A percentile compares a stretch with the other conserved stretches of the same genome.
phyloP scores from a whole-genome alignment of 2,797 vertebrate species.

The Myotis pilosus region DNA sequence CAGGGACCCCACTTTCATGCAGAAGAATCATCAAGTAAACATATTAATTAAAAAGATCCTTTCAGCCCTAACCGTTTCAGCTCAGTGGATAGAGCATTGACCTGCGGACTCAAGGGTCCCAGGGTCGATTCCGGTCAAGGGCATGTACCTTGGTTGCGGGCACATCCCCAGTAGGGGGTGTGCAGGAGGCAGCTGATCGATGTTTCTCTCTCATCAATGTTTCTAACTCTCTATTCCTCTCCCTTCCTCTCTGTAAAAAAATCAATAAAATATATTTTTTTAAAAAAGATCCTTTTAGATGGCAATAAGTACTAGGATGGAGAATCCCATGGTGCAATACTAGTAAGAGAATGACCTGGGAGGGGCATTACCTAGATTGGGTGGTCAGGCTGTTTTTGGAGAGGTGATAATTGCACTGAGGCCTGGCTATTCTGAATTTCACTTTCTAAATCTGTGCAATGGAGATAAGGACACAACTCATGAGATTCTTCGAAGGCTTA shows the following conservation, averaged over 20 bases:
- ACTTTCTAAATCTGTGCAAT: conserved; percentile 35
- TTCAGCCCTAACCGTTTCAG: background rate
- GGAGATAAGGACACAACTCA: background rate
- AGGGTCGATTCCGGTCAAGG: too few species aligned
- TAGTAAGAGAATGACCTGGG: background rate
- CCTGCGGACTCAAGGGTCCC: too few species aligned
- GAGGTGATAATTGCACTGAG: background rate
- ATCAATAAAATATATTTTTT: too few species aligned
- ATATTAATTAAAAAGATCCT: background rate
- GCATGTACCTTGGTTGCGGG: too few species aligned
- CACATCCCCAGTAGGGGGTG: too few species aligned
- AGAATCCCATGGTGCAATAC: background rate
- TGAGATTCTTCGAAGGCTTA: background rate
- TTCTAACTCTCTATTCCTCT: too few species aligned
- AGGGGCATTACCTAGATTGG: background rate
- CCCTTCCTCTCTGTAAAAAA: too few species aligned
- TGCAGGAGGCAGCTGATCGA: too few species aligned
- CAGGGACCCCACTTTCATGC: background rate
- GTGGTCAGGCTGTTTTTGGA: background rate
- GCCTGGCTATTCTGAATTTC: background rate
- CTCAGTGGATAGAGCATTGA: too few species aligned
- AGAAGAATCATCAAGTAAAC: background rate
- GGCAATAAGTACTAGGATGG: background rate
- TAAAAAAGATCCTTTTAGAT: background rate
- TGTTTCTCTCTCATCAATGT: too few species aligned